Percentiles rank a stretch among this genome's conserved stretches.
These are phyloP conservation scores for Mesocentrotus franciscanus DNA, from an alignment of 53 echinoderm and acorn worm species.

Conservation along the genomic window DNA sequence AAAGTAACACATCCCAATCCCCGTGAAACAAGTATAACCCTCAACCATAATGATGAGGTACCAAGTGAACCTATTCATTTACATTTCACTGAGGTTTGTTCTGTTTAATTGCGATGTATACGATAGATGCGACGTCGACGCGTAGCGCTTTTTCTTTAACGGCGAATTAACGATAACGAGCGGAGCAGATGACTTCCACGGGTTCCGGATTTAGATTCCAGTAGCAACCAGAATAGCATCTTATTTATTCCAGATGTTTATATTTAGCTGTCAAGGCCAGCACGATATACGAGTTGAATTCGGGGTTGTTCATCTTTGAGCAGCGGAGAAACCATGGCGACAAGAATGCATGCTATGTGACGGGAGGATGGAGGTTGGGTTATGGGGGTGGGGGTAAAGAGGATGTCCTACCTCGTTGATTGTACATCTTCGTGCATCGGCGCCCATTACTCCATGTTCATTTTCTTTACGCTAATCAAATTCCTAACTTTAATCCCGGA, in stretches of 20 bases:
- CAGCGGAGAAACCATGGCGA: constrained; percentile 41
- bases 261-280: constrained; percentile 67
- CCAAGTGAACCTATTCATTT: not conserved
- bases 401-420: not conserved
- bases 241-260: constrained; percentile 66
- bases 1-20: not conserved
- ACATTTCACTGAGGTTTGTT: not conserved
- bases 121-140: not conserved
- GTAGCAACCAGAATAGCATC: constrained; percentile 55
- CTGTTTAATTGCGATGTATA: not conserved
- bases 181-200: constrained; percentile 51
- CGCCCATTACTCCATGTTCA: not conserved
- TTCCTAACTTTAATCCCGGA: too few relatives aligned
- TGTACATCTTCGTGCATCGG: not conserved
- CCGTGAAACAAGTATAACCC: too few relatives aligned
- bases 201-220: constrained; percentile 39
- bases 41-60: too few relatives aligned
- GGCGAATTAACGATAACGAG: constrained; percentile 60
- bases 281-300: constrained; percentile 53
- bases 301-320: constrained; percentile 24
- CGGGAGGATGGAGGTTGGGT: not conserved
- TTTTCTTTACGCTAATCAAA: not conserved
- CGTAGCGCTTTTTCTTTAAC: not conserved
- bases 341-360: constrained; percentile 42
- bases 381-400: not conserved